Conservation (phyloP, 1,140 invertebrate species). For the Lithobius niger region DNA sequence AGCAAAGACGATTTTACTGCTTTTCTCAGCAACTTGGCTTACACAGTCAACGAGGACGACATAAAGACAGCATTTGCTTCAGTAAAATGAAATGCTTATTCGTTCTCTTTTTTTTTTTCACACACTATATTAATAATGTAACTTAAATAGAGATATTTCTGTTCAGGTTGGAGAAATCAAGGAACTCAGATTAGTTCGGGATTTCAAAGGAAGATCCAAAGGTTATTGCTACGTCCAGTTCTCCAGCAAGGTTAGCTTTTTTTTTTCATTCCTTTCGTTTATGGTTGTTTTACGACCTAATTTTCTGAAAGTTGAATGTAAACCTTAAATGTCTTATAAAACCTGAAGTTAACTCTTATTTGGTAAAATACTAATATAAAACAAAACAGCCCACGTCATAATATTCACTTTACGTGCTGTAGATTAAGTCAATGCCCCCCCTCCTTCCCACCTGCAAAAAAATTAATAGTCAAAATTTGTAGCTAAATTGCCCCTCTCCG, state of each 20-base stretch:
- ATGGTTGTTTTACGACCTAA: too few relatives aligned
- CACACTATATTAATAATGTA: neutral
- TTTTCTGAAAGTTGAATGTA: too few relatives aligned
- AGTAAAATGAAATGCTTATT: conserved; percentile 19
- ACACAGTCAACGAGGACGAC: conserved; percentile 42
- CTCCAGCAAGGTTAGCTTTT: conserved; percentile 21
- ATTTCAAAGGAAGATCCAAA: conserved; percentile 51
- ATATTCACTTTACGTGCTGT: too few relatives aligned
- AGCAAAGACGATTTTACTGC: conserved; percentile 45
- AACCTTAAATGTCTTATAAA: too few relatives aligned
- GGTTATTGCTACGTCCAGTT: conserved; percentile 55
- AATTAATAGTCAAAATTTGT: too few relatives aligned
- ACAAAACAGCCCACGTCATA: too few relatives aligned
- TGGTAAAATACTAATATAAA: too few relatives aligned
- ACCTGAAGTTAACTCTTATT: too few relatives aligned
- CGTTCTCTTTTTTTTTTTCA: conserved; percentile 2
- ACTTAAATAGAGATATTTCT: conserved; percentile 16
- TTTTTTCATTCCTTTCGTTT: neutral
- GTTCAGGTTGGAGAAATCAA: conserved; percentile 41
- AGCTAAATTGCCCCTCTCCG: too few relatives aligned
- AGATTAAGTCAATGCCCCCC: too few relatives aligned
- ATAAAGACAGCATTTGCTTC: conserved; percentile 37
- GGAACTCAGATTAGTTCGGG: conserved; percentile 45
- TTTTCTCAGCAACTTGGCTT: conserved; percentile 77
- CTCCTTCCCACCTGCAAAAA: too few relatives aligned